Conservation (phyloP, 2,888 invertebrate genomes). For the Melipona beecheii region DNA sequence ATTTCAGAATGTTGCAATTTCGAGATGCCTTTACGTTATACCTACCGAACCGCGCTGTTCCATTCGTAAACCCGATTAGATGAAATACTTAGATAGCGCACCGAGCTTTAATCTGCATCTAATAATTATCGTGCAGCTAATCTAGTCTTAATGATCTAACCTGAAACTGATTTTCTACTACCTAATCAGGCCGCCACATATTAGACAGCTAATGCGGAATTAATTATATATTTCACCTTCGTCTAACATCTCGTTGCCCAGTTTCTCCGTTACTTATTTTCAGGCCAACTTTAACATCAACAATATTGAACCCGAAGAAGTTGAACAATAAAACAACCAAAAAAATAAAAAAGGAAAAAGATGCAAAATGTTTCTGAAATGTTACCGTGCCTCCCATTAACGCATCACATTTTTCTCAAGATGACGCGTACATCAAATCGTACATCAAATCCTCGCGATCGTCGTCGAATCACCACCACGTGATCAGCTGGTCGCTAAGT, state of each 20-base stretch:
- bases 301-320: not conserved
- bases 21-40: not conserved
- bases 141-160: slow-evolving; percentile 12
- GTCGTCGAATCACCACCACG: not conserved
- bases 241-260: not conserved
- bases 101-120: not conserved
- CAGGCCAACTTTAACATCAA: not conserved
- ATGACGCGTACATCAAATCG: no score
- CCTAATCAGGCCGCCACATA: not conserved
- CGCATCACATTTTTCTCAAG: not conserved
- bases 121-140: not conserved
- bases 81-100: not conserved
- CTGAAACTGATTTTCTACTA: not conserved
- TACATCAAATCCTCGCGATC: not conserved
- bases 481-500: slow-evolving; percentile 5
- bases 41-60: not conserved
- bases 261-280: not conserved
- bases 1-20: not conserved
- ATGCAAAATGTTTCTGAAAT: not conserved
- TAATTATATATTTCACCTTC: not conserved
- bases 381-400: not conserved
- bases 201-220: not conserved
- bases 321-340: not conserved
- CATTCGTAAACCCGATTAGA: not conserved
- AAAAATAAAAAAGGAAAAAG: not conserved